phyloP scores from a whole-genome alignment of 2,797 vertebrate genomes.

The Gobio occitaniae region DNA sequence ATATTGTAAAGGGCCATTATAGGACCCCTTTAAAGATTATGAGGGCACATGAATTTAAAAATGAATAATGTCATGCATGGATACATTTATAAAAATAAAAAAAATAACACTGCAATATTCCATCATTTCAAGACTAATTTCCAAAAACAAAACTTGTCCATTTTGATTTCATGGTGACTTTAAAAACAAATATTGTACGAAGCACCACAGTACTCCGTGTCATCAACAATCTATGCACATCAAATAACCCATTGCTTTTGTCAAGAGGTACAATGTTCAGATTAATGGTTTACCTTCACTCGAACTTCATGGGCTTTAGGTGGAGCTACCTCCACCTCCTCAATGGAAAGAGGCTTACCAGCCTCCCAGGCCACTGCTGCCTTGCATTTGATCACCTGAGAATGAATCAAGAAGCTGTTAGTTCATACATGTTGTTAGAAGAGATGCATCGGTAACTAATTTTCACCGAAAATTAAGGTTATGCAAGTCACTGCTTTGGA shows the following conservation, averaged over 20 bases:
- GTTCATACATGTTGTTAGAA: not conserved
- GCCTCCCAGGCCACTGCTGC: slow-evolving; percentile 95
- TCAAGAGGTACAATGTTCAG: slow-evolving; percentile 31
- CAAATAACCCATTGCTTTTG: not conserved
- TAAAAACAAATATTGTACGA: not conserved
- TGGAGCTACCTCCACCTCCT: slow-evolving; percentile 93
- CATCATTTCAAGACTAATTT: not conserved
- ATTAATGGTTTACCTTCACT: slow-evolving; percentile 86
- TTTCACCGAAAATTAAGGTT: not conserved
- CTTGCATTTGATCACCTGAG: slow-evolving; percentile 93
- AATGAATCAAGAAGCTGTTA: not conserved
- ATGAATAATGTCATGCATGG: fast-evolving
- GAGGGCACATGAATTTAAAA: not conserved
- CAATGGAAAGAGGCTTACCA: slow-evolving; percentile 89
- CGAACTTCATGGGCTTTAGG: slow-evolving; percentile 94
- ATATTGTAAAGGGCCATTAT: too few relatives aligned
- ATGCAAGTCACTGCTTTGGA: not conserved
- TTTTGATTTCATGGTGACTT: not conserved
- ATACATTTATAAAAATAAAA: not conserved
- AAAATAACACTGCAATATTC: not conserved
- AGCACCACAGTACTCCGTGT: not conserved
- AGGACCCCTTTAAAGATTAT: not conserved
- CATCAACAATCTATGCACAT: not conserved
- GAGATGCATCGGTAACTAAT: not conserved
- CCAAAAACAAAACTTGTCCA: not conserved